Percentiles rank a stretch among this genome's conserved stretches.
Evolutionary conservation across 2,888 invertebrate genomes (phyloP).

Genomic region (Agrypnus murinus): DNA sequence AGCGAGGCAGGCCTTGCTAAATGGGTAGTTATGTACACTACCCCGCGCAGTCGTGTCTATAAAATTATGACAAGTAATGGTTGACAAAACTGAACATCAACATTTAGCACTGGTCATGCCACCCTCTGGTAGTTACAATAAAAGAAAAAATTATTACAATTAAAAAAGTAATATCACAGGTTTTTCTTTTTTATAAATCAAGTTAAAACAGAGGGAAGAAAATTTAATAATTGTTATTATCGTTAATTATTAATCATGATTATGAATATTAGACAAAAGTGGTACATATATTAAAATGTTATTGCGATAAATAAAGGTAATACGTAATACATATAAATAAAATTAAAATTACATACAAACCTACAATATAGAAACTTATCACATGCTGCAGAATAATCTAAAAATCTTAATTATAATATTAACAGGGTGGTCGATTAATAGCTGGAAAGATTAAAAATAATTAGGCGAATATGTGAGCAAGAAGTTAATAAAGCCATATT

Average conservation of each 20-base stretch:
- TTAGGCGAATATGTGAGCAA: too few species aligned
- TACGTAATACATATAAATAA: slow-evolving; percentile 35
- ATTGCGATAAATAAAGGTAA: neutral
- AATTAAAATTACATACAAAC: neutral
- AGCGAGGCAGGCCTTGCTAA: too few species aligned
- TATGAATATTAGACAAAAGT: neutral
- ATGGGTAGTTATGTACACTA: too few species aligned
- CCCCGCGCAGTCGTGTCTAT: too few species aligned
- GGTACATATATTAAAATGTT: neutral
- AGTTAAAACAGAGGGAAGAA: neutral
- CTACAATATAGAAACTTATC: slow-evolving; percentile 31
- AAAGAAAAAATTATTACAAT: slow-evolving; percentile 38
- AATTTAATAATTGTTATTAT: too few species aligned
- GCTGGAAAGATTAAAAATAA: neutral
- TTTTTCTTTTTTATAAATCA: slow-evolving; percentile 17
- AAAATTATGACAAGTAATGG: too few species aligned
- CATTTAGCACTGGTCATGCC: too few species aligned
- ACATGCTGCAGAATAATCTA: slow-evolving; percentile 43
- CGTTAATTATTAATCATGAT: neutral
- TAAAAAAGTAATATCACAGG: slow-evolving; percentile 51
- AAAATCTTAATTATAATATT: too few species aligned
- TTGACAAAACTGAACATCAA: too few species aligned
- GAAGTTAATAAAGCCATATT: slow-evolving; percentile 9
- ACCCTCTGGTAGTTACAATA: slow-evolving; percentile 32
- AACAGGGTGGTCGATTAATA: neutral